phyloP scores from a whole-genome alignment of 2,888 invertebrate species.

The Xanthorhoe spadicearia region DNA sequence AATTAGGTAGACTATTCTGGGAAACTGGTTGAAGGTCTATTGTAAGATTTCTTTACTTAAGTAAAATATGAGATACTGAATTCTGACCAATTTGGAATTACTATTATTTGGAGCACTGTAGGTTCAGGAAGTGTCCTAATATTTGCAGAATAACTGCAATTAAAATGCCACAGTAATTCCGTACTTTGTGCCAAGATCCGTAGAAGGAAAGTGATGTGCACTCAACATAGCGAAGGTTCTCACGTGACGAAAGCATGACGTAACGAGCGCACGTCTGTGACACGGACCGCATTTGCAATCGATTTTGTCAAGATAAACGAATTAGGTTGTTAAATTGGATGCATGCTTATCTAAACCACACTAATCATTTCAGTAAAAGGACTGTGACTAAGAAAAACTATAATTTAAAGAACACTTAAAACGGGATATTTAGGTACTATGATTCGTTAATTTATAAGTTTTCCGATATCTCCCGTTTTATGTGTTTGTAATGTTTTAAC shows the following conservation, averaged over 20 bases:
- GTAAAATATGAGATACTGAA: constrained; percentile 7
- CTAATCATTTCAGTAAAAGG: not conserved
- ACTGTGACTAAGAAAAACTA: not conserved
- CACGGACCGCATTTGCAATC: constrained; percentile 38
- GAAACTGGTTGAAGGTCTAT: not conserved
- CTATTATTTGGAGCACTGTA: constrained; percentile 12
- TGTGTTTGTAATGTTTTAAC: no score
- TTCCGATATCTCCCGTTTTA: no score
- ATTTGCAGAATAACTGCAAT: constrained; percentile 24
- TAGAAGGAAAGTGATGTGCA: constrained; percentile 76
- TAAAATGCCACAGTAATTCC: constrained; percentile 22
- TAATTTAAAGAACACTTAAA: no score
- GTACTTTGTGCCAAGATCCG: constrained; percentile 53
- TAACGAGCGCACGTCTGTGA: constrained; percentile 53
- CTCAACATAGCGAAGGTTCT: constrained; percentile 64
- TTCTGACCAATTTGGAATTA: constrained; percentile 3
- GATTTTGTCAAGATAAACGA: constrained; percentile 19
- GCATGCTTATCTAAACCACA: not conserved
- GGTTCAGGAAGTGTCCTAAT: constrained; percentile 20
- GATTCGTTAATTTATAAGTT: no score
- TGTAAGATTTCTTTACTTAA: not conserved
- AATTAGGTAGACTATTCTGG: not conserved
- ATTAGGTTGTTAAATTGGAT: not conserved
- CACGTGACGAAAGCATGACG: constrained; percentile 80
- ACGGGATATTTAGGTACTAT: no score